phyloP scores from a whole-genome alignment of 1,140 invertebrate species.

The Ectropis grisescens region DNA sequence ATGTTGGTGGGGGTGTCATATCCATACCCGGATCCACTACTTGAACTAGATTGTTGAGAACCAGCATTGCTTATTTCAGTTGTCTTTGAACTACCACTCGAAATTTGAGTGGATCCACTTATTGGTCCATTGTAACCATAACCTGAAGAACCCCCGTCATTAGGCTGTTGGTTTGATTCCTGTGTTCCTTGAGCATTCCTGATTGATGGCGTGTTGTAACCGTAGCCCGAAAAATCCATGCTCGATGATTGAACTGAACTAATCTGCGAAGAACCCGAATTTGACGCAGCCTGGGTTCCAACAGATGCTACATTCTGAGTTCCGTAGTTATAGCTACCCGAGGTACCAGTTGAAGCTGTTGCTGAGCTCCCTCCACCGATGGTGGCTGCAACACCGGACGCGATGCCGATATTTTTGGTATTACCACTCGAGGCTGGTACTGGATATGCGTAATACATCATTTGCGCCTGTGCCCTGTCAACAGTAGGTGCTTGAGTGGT shows the following conservation, averaged over 20 bases:
- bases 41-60: too few relatives aligned
- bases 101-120: too few relatives aligned
- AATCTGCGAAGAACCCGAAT: neutral
- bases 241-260: neutral
- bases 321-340: conserved; percentile 16
- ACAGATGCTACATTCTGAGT: conserved; percentile 2
- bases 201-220: conserved; percentile 4
- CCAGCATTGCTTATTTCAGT: too few relatives aligned
- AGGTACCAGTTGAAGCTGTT: conserved; percentile 1
- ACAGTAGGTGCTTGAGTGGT: conserved; percentile 38
- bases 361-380: conserved; percentile 6
- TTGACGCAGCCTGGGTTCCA: neutral
- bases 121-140: conserved; percentile 16
- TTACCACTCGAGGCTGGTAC: conserved; percentile 9
- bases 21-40: too few relatives aligned
- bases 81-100: too few relatives aligned
- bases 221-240: conserved; percentile 8
- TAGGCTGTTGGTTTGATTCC: too few relatives aligned
- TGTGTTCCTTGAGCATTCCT: too few relatives aligned
- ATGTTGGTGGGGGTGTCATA: conserved; percentile 4
- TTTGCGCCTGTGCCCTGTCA: conserved; percentile 39
- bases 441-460: conserved; percentile 54
- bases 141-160: conserved; percentile 9
- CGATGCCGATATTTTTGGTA: conserved; percentile 17
- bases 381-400: conserved; percentile 4